A percentile compares a stretch with the other conserved stretches of the same genome.
Conservation (phyloP, 2,797 vertebrate species). For the Agapornis canus region DNA sequence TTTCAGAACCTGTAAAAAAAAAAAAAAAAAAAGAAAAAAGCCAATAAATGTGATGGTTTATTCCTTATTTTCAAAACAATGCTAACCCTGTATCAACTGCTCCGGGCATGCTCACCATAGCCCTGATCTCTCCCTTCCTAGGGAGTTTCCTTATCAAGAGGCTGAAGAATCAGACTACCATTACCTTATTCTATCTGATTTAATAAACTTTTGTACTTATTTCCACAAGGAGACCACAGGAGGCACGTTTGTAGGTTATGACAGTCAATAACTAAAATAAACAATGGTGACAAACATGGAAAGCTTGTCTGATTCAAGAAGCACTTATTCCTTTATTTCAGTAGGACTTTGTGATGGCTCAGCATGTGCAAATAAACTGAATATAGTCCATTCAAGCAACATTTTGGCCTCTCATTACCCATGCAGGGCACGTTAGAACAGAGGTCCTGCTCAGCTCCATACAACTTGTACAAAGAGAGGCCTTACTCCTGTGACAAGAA, state of each 20-base stretch:
- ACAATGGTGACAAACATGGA: background rate
- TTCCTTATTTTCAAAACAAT: background rate
- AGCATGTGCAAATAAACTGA: background rate
- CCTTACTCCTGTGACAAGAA: background rate
- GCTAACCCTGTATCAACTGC: background rate
- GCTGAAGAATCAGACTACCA: background rate
- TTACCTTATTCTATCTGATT: fast-evolving
- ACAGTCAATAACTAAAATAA: background rate
- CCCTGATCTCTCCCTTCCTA: background rate
- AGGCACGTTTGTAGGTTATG: background rate
- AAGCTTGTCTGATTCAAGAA: background rate
- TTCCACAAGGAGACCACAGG: background rate
- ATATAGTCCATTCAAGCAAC: background rate
- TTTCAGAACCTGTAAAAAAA: background rate
- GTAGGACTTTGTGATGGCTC: background rate
- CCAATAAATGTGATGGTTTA: background rate
- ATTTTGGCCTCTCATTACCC: background rate
- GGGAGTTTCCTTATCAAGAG: background rate
- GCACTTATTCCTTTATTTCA: background rate
- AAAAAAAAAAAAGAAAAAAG: background rate
- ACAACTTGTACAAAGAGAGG: background rate
- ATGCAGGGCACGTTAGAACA: background rate
- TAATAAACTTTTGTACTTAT: background rate
- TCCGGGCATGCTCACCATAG: background rate
- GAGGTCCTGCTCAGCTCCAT: background rate